A percentile compares a stretch with the other conserved stretches of the same genome.
These are phyloP conservation scores for Raphicerus campestris DNA, from an alignment of 2,113 vertebrate genomes.

Conservation along the genomic window DNA sequence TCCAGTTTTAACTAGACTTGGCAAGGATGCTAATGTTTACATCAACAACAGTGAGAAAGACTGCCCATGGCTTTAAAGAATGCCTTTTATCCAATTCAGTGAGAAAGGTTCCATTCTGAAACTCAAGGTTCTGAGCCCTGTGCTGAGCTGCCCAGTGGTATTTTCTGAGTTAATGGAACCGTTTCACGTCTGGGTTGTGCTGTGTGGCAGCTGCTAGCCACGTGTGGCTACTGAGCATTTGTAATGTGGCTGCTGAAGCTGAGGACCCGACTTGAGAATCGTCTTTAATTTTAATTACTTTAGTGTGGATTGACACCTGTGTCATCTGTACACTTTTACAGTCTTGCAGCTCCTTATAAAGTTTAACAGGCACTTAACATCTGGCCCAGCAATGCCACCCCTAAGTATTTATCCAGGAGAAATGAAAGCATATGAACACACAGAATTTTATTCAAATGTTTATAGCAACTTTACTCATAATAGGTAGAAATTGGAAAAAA, in stretches of 20 bases:
- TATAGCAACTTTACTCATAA: not conserved
- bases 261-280: not conserved
- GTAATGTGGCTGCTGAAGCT: fast-evolving
- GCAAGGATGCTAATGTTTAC: not conserved
- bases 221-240: fast-evolving
- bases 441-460: not conserved
- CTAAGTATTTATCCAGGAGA: not conserved
- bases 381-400: not conserved
- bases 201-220: fast-evolving
- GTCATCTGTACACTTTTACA: too few species aligned
- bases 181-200: fast-evolving
- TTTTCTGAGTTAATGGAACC: not conserved
- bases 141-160: fast-evolving
- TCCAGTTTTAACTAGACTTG: not conserved
- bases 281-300: not conserved
- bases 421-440: fast-evolving
- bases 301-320: not conserved
- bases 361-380: not conserved
- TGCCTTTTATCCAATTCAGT: fast-evolving
- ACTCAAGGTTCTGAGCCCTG: fast-evolving
- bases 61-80: not conserved
- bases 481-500: not conserved
- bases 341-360: not conserved
- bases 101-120: not conserved
- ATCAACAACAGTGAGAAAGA: not conserved